Evolutionary conservation across 2,113 vertebrate species (phyloP).

Genomic region (Raja brachyura): DNA sequence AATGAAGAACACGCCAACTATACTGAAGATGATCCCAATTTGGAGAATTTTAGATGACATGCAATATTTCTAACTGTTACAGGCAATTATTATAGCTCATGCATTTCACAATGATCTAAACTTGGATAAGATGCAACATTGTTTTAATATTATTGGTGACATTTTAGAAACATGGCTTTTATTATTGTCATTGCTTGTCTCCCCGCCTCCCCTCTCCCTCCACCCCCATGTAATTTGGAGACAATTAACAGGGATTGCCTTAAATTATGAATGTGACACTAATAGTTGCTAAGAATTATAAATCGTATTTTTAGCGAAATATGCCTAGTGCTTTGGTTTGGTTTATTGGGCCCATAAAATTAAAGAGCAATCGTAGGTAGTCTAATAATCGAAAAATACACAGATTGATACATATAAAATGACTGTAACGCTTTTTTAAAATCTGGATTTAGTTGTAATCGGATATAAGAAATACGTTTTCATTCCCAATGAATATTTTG

Average conservation of each 20-base stretch:
- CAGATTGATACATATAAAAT: background rate
- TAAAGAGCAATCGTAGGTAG: too few relatives aligned
- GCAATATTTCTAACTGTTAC: background rate
- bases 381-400: background rate
- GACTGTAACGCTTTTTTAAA: background rate
- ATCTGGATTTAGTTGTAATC: background rate
- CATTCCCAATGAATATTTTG: background rate
- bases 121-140: background rate
- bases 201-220: too few relatives aligned
- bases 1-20: background rate
- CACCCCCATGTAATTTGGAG: background rate
- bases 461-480: background rate
- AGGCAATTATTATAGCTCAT: background rate
- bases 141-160: background rate
- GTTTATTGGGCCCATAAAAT: background rate
- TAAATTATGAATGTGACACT: background rate
- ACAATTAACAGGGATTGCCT: background rate
- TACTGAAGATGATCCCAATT: background rate
- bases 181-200: background rate
- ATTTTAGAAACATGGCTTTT: background rate
- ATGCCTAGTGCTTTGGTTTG: background rate
- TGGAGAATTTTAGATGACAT: background rate
- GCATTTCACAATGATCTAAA: background rate
- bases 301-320: background rate
- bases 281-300: background rate